These are phyloP conservation scores for Allolobophora icterica DNA, from an alignment of 2,888 invertebrate species.

Conservation along the genomic window DNA sequence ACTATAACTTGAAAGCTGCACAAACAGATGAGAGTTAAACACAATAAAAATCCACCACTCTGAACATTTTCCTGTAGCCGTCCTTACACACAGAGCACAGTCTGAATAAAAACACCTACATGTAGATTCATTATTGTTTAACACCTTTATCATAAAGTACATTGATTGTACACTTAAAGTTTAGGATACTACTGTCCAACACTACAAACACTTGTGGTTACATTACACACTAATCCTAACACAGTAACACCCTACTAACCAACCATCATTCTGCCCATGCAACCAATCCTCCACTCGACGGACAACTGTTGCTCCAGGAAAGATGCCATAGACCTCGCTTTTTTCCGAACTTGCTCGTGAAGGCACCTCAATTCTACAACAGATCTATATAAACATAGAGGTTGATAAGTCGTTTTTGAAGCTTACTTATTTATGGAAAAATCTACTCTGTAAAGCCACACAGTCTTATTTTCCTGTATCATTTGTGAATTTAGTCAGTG, in stretches of 20 bases:
- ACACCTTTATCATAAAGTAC: too few relatives aligned
- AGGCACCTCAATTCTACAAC: background rate
- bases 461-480: background rate
- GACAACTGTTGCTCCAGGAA: conserved; percentile 26
- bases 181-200: background rate
- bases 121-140: too few relatives aligned
- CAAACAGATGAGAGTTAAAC: too few relatives aligned
- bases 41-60: too few relatives aligned
- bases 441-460: background rate
- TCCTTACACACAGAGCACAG: background rate
- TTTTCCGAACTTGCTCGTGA: background rate
- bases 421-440: background rate
- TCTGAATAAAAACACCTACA: too few relatives aligned
- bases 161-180: background rate
- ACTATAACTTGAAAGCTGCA: too few relatives aligned
- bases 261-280: conserved; percentile 14
- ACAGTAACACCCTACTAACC: too few relatives aligned
- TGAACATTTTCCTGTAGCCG: background rate
- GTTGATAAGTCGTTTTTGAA: background rate
- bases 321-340: background rate
- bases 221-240: background rate
- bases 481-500: too few relatives aligned
- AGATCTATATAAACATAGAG: background rate
- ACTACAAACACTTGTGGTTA: background rate
- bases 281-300: conserved; percentile 21